These are phyloP conservation scores for Poicephalus meyeri DNA, from an alignment of 2,113 vertebrate species.

Conservation along the genomic window DNA sequence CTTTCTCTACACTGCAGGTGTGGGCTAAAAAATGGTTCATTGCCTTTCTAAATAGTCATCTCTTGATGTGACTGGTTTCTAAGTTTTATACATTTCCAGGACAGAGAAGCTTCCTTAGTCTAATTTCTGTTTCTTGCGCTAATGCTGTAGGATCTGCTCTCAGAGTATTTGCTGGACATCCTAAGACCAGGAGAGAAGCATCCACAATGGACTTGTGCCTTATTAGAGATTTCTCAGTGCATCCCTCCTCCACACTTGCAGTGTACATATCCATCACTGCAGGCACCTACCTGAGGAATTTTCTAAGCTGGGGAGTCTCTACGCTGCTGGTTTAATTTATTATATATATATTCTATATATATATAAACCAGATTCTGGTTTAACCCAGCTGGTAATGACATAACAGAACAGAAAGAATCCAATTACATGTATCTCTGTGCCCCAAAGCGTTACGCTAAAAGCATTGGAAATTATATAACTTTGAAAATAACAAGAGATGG, in stretches of 20 bases:
- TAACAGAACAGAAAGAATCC: neutral
- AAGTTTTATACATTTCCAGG: neutral
- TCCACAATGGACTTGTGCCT: neutral
- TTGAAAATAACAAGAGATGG: neutral
- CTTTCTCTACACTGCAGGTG: neutral
- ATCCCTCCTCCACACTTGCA: neutral
- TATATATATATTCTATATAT: no score
- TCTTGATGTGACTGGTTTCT: neutral
- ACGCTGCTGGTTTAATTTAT: neutral
- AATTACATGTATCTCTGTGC: neutral
- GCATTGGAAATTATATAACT: neutral
- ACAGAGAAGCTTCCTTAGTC: neutral
- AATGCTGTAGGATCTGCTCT: neutral
- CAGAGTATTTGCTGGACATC: neutral
- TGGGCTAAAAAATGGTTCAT: neutral
- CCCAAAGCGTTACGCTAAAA: neutral
- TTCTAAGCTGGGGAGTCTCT: neutral
- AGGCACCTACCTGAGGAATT: neutral
- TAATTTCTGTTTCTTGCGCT: neutral
- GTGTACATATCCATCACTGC: accelerated
- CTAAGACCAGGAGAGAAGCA: neutral
- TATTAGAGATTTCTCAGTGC: neutral
- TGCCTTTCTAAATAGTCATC: neutral
- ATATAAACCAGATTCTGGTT: neutral
- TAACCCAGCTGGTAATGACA: neutral